Conservation (phyloP, 2,888 invertebrate genomes). For the Agrenia bidenticulata region DNA sequence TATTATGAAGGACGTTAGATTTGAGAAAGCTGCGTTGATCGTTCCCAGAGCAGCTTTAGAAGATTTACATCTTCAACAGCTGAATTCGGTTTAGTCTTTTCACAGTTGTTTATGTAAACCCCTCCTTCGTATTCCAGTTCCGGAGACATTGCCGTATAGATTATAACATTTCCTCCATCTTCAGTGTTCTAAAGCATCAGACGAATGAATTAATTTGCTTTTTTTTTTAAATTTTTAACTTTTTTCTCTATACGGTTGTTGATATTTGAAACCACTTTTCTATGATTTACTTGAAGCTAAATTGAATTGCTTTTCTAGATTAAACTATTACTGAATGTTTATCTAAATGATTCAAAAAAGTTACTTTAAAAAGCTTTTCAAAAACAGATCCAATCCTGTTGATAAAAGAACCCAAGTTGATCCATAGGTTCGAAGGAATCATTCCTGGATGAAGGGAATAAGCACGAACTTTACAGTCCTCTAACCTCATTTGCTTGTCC, state of each 20-base stretch:
- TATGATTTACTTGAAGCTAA: too few species aligned
- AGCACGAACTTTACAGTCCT: constrained; percentile 64
- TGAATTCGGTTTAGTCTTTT: constrained; percentile 22
- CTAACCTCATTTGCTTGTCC: constrained; percentile 62
- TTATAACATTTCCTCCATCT: constrained; percentile 75
- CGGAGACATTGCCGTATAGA: constrained; percentile 73
- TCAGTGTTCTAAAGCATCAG: constrained; percentile 62
- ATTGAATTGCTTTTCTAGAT: too few species aligned
- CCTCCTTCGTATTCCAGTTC: constrained; percentile 59
- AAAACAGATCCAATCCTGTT: background rate
- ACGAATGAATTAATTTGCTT: background rate
- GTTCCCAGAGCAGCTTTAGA: constrained; percentile 28
- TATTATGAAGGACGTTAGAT: background rate
- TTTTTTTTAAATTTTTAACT: too few species aligned
- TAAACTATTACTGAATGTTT: background rate
- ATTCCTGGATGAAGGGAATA: constrained; percentile 83
- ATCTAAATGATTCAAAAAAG: background rate
- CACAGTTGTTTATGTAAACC: constrained; percentile 25
- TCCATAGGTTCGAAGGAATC: constrained; percentile 78
- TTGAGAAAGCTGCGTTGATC: constrained; percentile 24
- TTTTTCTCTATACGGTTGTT: too few species aligned
- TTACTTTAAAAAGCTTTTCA: background rate
- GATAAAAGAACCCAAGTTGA: constrained; percentile 54
- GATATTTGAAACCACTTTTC: too few species aligned
- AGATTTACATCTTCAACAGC: constrained; percentile 16